phyloP scores from a whole-genome alignment of 2,888 invertebrate species.

The Spisula subtruncata region DNA sequence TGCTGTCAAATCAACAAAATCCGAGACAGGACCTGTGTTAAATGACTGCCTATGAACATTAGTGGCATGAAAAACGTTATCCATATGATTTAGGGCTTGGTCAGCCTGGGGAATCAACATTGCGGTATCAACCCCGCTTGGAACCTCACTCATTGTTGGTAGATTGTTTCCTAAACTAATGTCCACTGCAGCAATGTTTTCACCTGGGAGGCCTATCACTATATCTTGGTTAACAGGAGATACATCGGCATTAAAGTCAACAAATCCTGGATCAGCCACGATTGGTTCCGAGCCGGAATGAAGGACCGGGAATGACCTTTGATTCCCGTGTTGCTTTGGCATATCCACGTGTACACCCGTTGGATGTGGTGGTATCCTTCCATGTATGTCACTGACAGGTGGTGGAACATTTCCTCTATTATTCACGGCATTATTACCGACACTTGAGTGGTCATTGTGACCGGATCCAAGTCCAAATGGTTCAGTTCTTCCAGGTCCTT shows the following conservation, averaged over 20 bases:
- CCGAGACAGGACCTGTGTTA: background rate
- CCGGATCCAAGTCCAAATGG: background rate
- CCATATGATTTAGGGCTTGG: background rate
- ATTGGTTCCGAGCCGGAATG: slow-evolving; percentile 31
- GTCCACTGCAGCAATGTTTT: background rate
- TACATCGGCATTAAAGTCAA: background rate
- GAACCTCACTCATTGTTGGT: background rate
- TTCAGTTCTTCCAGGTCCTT: background rate
- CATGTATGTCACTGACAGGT: slow-evolving; percentile 27
- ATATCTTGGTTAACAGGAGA: no score
- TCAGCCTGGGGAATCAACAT: background rate
- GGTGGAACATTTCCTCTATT: background rate
- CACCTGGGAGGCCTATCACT: background rate
- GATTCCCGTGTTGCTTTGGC: slow-evolving; percentile 36
- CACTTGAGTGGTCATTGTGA: background rate
- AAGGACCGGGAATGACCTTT: background rate
- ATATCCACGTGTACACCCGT: slow-evolving; percentile 36
- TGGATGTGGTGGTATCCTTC: slow-evolving; percentile 27
- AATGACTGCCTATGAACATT: slow-evolving; percentile 19
- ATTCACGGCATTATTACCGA: background rate
- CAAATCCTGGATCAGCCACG: background rate
- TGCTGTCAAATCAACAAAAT: slow-evolving; percentile 15
- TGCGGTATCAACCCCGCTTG: background rate
- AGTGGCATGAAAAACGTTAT: slow-evolving; percentile 22
- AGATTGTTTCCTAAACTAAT: background rate